Base-by-base conservation (phyloP, 2,797 vertebrate species). In the Hafferia zeledoni region DNA sequence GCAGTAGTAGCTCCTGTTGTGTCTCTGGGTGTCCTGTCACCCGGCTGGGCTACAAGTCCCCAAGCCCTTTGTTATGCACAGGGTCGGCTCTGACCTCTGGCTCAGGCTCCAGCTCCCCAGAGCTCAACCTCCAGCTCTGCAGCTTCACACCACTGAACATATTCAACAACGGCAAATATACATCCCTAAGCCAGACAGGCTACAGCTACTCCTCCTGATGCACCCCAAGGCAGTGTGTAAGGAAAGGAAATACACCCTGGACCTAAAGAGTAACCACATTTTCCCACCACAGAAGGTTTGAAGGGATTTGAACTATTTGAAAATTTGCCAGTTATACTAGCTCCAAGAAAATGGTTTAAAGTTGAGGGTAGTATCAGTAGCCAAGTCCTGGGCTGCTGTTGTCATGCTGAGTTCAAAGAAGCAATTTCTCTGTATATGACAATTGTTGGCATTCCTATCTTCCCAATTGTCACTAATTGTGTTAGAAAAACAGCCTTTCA, bases 401-500 rank as follows among this genome's bases (percentile, higher is more conserved):
- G 55, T 65, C 70, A 53, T 55, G 25, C 59, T 53, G 49, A 87
- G 59, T 46, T 93, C 43, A 72, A 53, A 93, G 78, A 89, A 64
- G 13, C 44, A 70, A 79, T 67, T 93, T 56, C 37, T 81, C 52
- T 70, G 9, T 56, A 33, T 78, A 60, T 88, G 72, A 64, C 41
- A 90, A 86, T 72, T 63, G 89, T 82, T 82, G 80, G 81, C 60
- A 72, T 74, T 71, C 47, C 77, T 86, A 22, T 94, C 67, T 93
- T 90, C 56, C 63, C 4, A 2, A 60, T 60, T 94, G 63, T 60
- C 70, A 74, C 72, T 96, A 94, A 96, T 33, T 82, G 47, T 82
- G 56, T 94, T 83, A 90, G 74, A 70, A 67, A 91, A 94, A 82
- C 80, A 96, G 53, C 37, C 27, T 72, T 76, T 95, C 70, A 28